Evolutionary conservation across 1,140 invertebrate genomes (phyloP).

Genomic region (Rhizoglyphus robini): DNA sequence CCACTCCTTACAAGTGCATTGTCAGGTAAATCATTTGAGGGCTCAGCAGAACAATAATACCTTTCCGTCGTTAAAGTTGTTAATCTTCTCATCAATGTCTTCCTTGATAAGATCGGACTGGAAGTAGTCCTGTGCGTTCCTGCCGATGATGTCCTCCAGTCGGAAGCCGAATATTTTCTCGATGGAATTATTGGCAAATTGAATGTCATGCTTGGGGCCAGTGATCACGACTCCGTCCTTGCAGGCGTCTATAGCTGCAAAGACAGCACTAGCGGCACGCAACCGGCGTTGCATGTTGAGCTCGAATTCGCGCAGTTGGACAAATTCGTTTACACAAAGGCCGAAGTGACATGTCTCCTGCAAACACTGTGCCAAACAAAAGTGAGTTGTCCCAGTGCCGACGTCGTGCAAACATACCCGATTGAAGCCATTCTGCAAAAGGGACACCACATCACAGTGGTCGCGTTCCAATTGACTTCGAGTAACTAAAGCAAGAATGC

Average conservation of each 20-base stretch:
- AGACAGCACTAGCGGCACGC: slow-evolving; percentile 52
- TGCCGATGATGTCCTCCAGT: slow-evolving; percentile 56
- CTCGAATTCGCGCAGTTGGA: slow-evolving; percentile 52
- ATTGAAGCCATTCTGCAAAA: slow-evolving; percentile 36
- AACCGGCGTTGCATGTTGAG: slow-evolving; percentile 44
- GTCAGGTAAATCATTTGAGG: slow-evolving; percentile 6
- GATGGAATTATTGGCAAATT: slow-evolving; percentile 65
- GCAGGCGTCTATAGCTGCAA: slow-evolving; percentile 66
- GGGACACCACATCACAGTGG: slow-evolving; percentile 30
- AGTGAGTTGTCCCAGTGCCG: neutral
- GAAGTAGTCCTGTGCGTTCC: slow-evolving; percentile 44
- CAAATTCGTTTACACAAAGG: slow-evolving; percentile 55
- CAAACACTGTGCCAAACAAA: slow-evolving; percentile 44
- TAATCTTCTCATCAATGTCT: slow-evolving; percentile 46
- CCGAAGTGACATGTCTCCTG: slow-evolving; percentile 51
- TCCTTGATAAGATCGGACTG: slow-evolving; percentile 34
- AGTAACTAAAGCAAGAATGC: slow-evolving; percentile 31
- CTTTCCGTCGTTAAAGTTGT: slow-evolving; percentile 53
- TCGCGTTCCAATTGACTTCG: slow-evolving; percentile 34
- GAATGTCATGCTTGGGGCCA: slow-evolving; percentile 62
- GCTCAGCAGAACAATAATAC: slow-evolving; percentile 25
- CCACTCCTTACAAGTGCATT: slow-evolving; percentile 46
- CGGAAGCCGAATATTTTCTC: slow-evolving; percentile 59
- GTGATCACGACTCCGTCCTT: slow-evolving; percentile 73
- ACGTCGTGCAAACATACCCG: slow-evolving; percentile 30